Conservation (phyloP, 2,113 vertebrate species). For the Polypterus bichir region DNA sequence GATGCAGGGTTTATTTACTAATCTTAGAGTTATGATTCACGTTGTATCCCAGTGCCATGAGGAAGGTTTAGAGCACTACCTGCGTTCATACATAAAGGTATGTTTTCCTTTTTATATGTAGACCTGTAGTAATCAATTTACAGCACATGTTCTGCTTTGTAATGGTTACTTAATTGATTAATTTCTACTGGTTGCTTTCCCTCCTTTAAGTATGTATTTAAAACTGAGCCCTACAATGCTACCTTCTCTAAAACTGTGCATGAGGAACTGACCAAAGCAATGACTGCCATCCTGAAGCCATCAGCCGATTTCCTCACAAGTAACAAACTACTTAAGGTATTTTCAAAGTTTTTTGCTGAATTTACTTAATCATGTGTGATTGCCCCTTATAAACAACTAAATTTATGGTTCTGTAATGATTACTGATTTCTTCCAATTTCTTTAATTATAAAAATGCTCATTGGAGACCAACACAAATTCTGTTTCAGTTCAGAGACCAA, state of each 20-base stretch:
- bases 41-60: slow-evolving; percentile 94
- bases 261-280: slow-evolving; percentile 88
- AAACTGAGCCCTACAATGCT: slow-evolving; percentile 70
- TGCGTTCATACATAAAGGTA: slow-evolving; percentile 96
- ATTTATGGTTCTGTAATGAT: no score
- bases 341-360: no score
- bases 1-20: no score
- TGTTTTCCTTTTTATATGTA: slow-evolving; percentile 3
- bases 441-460: no score
- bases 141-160: neutral
- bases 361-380: no score
- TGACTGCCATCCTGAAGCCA: slow-evolving; percentile 91
- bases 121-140: neutral
- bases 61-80: slow-evolving; percentile 85
- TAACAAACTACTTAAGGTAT: slow-evolving; percentile 95
- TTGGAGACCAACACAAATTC: no score
- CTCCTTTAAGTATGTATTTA: slow-evolving; percentile 74
- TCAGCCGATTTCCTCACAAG: slow-evolving; percentile 95
- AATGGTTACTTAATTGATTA: neutral
- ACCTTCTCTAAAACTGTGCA: slow-evolving; percentile 73
- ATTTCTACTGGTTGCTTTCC: slow-evolving; percentile 14
- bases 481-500: no score
- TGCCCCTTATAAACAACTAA: no score
- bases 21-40: slow-evolving; percentile 85
- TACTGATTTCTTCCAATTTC: no score